These are phyloP conservation scores for Cepaea nemoralis DNA, from an alignment of 1,140 invertebrate genomes.

Conservation along the genomic window DNA sequence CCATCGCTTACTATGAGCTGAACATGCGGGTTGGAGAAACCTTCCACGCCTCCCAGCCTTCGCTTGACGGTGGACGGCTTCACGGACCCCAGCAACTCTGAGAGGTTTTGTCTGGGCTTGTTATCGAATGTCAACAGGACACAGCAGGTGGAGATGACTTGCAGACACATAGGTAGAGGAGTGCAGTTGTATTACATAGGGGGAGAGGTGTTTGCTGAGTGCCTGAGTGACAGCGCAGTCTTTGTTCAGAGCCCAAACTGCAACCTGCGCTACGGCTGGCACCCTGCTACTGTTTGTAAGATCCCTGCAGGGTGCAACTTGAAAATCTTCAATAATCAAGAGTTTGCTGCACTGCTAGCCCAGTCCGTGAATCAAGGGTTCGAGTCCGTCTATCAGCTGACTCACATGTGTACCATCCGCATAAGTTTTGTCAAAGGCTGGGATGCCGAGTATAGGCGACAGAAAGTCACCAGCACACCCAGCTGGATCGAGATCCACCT, in stretches of 20 bases:
- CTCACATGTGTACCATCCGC: slow-evolving; percentile 98
- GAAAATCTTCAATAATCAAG: slow-evolving; percentile 99
- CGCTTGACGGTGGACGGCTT: slow-evolving; percentile 96
- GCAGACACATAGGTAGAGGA: slow-evolving; percentile 89
- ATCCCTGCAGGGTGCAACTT: slow-evolving; percentile 98
- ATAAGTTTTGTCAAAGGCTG: slow-evolving; percentile 98
- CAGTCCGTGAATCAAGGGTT: slow-evolving; percentile 97
- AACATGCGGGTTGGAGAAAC: slow-evolving; percentile 96
- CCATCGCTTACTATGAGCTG: slow-evolving; percentile 96
- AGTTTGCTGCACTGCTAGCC: slow-evolving; percentile 94
- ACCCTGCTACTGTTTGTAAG: slow-evolving; percentile 98
- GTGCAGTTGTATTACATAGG: slow-evolving; percentile 97
- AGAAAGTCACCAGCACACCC: slow-evolving; percentile 97
- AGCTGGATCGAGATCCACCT: slow-evolving; percentile 99
- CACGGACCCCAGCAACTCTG: slow-evolving; percentile 75
- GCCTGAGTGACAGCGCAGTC: slow-evolving; percentile 95
- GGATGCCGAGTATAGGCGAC: slow-evolving; percentile 92
- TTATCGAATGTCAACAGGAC: slow-evolving; percentile 97
- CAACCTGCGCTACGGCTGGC: slow-evolving; percentile 98
- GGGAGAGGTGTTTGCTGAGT: slow-evolving; percentile 98
- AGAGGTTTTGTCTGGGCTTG: slow-evolving; percentile 93
- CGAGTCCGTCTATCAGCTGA: slow-evolving; percentile 97
- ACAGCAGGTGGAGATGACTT: slow-evolving; percentile 92
- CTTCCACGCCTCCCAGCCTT: slow-evolving; percentile 96
- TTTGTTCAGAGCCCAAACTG: slow-evolving; percentile 99